A percentile compares a stretch with the other conserved stretches of the same genome.
Conservation (phyloP, 2,113 vertebrate species). For the Recurvirostra avosetta region DNA sequence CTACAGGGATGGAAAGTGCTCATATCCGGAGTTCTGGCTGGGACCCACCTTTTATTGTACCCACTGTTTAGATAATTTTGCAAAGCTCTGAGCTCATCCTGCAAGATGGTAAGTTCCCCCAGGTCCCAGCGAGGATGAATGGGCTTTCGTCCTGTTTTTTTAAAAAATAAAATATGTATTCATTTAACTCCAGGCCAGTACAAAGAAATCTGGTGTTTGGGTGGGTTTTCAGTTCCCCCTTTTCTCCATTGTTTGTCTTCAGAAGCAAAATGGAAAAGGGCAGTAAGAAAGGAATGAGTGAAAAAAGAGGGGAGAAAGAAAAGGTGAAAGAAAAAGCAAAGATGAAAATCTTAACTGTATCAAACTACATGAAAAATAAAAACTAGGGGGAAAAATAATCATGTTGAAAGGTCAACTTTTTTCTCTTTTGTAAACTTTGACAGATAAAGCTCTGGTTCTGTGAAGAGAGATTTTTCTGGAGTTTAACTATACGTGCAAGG, state of each 20-base stretch:
- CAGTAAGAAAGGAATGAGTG: neutral
- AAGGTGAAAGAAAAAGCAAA: neutral
- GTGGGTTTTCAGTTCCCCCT: neutral
- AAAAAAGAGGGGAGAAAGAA: neutral
- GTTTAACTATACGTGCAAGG: neutral
- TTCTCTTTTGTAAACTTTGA: too few relatives aligned
- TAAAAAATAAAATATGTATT: neutral
- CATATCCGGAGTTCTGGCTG: constrained; percentile 38
- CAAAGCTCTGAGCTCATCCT: constrained; percentile 47
- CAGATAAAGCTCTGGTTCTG: neutral
- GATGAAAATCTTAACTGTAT: neutral
- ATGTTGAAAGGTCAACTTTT: neutral
- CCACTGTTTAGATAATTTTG: constrained; percentile 10
- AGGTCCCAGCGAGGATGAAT: neutral
- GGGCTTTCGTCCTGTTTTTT: neutral
- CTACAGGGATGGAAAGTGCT: constrained; percentile 29
- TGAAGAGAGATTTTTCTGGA: neutral
- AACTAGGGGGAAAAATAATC: neutral
- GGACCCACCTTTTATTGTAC: constrained; percentile 4
- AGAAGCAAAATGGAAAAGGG: neutral
- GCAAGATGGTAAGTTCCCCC: neutral
- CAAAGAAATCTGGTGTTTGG: neutral
- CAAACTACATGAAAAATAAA: neutral
- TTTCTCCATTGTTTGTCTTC: neutral
- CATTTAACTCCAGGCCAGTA: neutral